Evolutionary conservation across 2,888 invertebrate genomes (phyloP).

Genomic region (Glaucopsyche alexis): DNA sequence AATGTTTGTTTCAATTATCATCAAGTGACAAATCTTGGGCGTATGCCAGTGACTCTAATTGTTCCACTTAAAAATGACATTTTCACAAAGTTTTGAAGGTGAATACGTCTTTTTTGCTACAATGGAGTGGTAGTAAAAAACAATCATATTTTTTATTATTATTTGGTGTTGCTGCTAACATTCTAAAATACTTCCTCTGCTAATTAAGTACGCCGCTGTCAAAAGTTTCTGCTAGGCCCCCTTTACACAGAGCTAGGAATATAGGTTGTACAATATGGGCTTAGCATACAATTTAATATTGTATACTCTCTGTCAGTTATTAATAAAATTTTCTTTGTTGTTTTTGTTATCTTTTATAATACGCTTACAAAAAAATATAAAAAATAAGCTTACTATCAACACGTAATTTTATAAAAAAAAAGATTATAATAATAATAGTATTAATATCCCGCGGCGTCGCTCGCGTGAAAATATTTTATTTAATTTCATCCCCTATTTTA

Average conservation of each 20-base stretch:
- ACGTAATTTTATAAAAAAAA: not conserved
- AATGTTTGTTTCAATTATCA: conserved; percentile 2
- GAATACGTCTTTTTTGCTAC: not conserved
- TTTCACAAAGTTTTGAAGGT: not conserved
- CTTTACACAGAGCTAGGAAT: not conserved
- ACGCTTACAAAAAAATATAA: not conserved
- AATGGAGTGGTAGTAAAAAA: not conserved
- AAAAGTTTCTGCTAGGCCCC: too few relatives aligned
- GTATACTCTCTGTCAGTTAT: not conserved
- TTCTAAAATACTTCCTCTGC: too few relatives aligned
- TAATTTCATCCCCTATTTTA: too few relatives aligned
- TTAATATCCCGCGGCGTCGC: too few relatives aligned
- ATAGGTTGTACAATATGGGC: not conserved
- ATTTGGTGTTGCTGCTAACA: too few relatives aligned
- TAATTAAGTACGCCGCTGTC: too few relatives aligned
- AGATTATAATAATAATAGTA: too few relatives aligned
- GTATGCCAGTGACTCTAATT: not conserved
- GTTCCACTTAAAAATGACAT: not conserved
- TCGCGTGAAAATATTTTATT: too few relatives aligned
- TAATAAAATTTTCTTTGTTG: not conserved
- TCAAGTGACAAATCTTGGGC: not conserved
- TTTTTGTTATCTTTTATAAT: not conserved
- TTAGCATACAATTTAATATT: not conserved
- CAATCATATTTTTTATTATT: not conserved
- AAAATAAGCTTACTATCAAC: not conserved